Conservation (phyloP, 2,888 invertebrate species). For the Gandaritis pyraliata region DNA sequence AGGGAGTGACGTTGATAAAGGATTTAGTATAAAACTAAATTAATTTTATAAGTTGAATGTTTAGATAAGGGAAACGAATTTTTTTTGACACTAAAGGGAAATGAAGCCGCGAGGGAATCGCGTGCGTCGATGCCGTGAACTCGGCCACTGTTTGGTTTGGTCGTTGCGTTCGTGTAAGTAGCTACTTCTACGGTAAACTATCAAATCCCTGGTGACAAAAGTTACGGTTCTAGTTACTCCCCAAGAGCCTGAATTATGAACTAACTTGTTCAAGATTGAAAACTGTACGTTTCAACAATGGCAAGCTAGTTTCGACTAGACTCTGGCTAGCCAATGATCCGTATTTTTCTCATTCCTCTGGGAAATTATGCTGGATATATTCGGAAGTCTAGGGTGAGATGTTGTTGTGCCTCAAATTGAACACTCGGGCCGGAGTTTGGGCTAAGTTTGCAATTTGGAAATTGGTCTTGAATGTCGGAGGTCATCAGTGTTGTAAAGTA, state of each 20-base stretch:
- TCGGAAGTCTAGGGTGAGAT: conserved; percentile 31
- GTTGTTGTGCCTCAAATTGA: conserved; percentile 32
- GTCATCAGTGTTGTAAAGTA: conserved; percentile 20
- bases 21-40: conserved; percentile 53
- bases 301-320: conserved; percentile 48
- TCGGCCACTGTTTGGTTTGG: conserved; percentile 36
- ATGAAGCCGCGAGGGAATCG: conserved; percentile 50
- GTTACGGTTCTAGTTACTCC: conserved; percentile 55
- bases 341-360: conserved; percentile 60
- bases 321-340: conserved; percentile 52
- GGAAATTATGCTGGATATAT: conserved; percentile 59
- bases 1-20: conserved; percentile 54
- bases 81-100: conserved; percentile 24
- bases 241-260: conserved; percentile 68
- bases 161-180: conserved; percentile 45
- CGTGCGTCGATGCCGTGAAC: conserved; percentile 47
- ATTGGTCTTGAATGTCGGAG: conserved; percentile 23
- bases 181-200: conserved; percentile 44
- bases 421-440: conserved; percentile 22
- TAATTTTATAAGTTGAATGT: conserved; percentile 50
- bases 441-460: conserved; percentile 32
- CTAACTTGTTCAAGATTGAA: conserved; percentile 72
- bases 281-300: conserved; percentile 63
- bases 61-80: conserved; percentile 40
- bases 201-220: conserved; percentile 57